Conservation (phyloP, 2,113 vertebrate species). For the Sarotherodon lohbergeri region DNA sequence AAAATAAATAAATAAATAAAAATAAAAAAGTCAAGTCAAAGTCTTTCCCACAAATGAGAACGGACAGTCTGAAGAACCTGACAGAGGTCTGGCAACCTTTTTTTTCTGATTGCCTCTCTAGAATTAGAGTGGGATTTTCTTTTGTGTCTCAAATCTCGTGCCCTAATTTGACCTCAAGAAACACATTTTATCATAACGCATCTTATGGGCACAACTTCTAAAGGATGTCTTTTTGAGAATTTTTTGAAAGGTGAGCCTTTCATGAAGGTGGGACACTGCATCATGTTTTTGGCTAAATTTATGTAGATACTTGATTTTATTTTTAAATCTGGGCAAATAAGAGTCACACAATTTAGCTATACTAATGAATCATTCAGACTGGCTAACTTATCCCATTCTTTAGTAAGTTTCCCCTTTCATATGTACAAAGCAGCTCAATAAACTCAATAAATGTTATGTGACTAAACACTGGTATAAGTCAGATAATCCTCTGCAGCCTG, state of each 20-base stretch:
- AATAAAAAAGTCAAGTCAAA: background rate
- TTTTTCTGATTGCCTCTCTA: background rate
- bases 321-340: background rate
- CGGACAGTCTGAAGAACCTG: background rate
- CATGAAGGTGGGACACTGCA: background rate
- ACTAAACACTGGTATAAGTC: background rate
- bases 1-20: too few species aligned
- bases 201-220: background rate
- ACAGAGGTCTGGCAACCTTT: background rate
- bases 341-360: background rate
- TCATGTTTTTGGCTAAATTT: background rate
- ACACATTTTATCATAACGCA: background rate
- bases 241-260: background rate
- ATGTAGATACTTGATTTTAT: background rate
- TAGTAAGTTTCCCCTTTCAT: background rate
- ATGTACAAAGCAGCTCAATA: background rate
- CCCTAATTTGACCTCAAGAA: background rate
- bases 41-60: constrained; percentile 8
- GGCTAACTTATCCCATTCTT: background rate
- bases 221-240: background rate
- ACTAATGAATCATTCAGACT: background rate
- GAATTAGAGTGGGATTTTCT: background rate
- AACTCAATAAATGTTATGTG: background rate
- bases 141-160: background rate
- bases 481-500: constrained; percentile 4